Evolutionary conservation across 2,113 vertebrate species (phyloP).

Genomic region (Enhydra lutris): DNA sequence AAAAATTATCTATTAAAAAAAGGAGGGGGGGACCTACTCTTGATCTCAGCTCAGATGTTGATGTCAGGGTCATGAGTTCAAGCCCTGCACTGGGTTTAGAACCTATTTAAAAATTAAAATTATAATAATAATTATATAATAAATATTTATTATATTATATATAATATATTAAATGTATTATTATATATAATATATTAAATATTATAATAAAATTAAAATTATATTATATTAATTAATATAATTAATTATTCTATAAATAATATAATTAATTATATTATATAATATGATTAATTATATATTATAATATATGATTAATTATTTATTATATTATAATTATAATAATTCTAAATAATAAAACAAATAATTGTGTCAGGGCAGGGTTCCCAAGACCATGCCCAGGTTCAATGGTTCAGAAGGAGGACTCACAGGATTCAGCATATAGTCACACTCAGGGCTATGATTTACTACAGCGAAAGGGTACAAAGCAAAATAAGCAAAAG

Average conservation of each 20-base stretch:
- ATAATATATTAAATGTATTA: no score
- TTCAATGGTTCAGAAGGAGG: neutral
- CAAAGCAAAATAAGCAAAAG: neutral
- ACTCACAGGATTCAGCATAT: neutral
- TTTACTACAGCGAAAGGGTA: neutral
- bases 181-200: no score
- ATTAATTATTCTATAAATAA: no score
- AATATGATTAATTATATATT: no score
- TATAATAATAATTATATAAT: no score
- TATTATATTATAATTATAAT: no score
- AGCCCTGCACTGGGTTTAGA: neutral
- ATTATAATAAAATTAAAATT: no score
- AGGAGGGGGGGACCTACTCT: neutral
- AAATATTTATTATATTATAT: no score
- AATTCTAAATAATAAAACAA: neutral
- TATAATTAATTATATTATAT: no score
- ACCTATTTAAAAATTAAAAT: no score
- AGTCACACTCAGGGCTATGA: neutral
- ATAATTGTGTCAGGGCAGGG: neutral
- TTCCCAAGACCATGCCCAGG: neutral
- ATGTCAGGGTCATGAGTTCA: neutral
- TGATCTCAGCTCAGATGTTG: neutral
- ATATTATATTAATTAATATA: no score
- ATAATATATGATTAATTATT: no score
- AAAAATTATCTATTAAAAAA: neutral